Conservation (phyloP, 1,140 invertebrate genomes). For the Eueides isabella region DNA sequence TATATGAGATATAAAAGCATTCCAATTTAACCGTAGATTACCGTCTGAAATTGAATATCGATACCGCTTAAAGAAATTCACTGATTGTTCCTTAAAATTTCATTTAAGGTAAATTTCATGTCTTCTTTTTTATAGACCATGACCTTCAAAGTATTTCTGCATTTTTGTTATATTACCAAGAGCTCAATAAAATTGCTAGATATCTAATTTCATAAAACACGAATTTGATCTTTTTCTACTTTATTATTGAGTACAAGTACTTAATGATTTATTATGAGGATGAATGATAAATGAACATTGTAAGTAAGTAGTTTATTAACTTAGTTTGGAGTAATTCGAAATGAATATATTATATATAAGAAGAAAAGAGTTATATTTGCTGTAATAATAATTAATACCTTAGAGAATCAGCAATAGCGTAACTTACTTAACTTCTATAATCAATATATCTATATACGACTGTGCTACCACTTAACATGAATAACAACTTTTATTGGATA, state of each 20-base stretch:
- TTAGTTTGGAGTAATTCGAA: too few relatives aligned
- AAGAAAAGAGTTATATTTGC: too few relatives aligned
- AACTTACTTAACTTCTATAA: neutral
- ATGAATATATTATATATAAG: too few relatives aligned
- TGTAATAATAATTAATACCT: too few relatives aligned
- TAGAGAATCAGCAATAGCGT: too few relatives aligned
- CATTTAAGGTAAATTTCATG: neutral
- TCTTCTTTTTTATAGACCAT: neutral
- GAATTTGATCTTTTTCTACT: neutral
- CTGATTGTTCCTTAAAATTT: conserved; percentile 5
- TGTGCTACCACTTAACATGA: neutral
- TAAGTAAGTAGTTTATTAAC: too few relatives aligned
- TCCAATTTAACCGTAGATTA: conserved; percentile 20
- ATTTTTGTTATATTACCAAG: neutral
- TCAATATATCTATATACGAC: neutral
- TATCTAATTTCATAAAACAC: neutral
- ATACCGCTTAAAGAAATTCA: neutral
- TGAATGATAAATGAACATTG: too few relatives aligned
- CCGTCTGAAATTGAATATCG: conserved; percentile 3
- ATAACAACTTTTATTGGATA: neutral
- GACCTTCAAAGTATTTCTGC: neutral
- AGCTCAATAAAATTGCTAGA: neutral
- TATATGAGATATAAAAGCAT: neutral
- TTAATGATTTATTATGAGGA: too few relatives aligned
- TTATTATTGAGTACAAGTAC: neutral